Conservation (phyloP, 64 coral and sea anemone species). For the Hydrozoanthus tunicans region DNA sequence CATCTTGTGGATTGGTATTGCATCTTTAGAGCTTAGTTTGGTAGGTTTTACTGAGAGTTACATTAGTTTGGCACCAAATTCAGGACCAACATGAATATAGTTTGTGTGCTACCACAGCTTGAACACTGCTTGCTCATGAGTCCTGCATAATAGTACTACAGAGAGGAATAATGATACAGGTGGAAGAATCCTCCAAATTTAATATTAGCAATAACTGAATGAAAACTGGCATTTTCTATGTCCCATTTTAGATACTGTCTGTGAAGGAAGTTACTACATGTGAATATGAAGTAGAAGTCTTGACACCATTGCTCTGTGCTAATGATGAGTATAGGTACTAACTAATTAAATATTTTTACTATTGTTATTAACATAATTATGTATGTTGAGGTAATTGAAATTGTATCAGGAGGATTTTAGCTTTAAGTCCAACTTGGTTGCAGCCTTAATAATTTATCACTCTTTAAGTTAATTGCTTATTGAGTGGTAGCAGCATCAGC, state of each 20-base stretch:
- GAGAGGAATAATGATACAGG: too few relatives aligned
- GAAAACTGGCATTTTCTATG: neutral
- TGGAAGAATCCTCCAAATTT: neutral
- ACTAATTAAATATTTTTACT: neutral
- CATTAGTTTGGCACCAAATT: too few relatives aligned
- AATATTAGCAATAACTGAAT: neutral
- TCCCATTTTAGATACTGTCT: slow-evolving; percentile 44
- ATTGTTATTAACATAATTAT: neutral
- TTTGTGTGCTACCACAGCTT: too few relatives aligned
- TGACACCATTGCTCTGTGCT: slow-evolving; percentile 61
- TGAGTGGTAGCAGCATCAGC: neutral
- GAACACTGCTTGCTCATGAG: too few relatives aligned
- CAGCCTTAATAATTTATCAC: neutral
- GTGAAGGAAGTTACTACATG: slow-evolving; percentile 67
- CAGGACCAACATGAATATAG: too few relatives aligned
- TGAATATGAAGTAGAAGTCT: slow-evolving; percentile 65
- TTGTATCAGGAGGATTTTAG: too few relatives aligned
- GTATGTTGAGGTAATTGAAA: too few relatives aligned
- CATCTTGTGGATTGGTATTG: too few relatives aligned
- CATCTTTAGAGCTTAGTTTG: too few relatives aligned
- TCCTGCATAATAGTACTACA: too few relatives aligned
- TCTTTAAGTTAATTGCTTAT: neutral
- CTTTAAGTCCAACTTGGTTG: neutral
- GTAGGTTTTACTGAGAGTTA: too few relatives aligned
- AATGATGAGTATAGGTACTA: slow-evolving; percentile 56